Evolutionary conservation across 1,140 invertebrate species (phyloP).

Genomic region (Drosophila littoralis): DNA sequence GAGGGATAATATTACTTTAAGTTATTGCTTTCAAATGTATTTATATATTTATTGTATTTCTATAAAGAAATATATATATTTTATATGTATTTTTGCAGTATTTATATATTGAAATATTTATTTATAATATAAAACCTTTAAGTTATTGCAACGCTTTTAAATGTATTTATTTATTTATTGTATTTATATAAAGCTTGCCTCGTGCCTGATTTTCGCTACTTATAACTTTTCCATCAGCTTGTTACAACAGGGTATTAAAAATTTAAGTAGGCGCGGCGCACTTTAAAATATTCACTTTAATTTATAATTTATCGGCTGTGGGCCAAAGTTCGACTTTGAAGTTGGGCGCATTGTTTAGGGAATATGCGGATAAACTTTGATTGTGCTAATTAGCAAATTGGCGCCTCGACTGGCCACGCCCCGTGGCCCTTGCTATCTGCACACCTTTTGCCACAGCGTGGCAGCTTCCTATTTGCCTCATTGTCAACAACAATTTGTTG

Average conservation of each 20-base stretch:
- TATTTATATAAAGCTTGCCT: too few relatives aligned
- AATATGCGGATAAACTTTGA: conserved; percentile 60
- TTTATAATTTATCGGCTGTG: conserved; percentile 74
- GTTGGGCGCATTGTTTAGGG: conserved; percentile 42
- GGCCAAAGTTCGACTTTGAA: conserved; percentile 49
- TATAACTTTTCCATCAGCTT: too few relatives aligned
- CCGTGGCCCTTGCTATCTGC: background rate
- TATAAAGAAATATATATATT: too few relatives aligned
- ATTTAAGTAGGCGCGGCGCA: conserved; percentile 4
- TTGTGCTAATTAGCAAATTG: conserved; percentile 79
- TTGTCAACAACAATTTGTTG: conserved; percentile 49
- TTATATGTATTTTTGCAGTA: too few relatives aligned
- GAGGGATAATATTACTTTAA: too few relatives aligned
- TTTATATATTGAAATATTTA: too few relatives aligned
- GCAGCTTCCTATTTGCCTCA: background rate
- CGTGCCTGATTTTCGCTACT: too few relatives aligned
- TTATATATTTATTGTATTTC: too few relatives aligned
- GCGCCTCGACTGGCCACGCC: conserved; percentile 11
- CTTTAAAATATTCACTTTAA: conserved; percentile 76
- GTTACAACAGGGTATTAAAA: conserved; percentile 14
- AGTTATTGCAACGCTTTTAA: too few relatives aligned
- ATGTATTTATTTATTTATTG: too few relatives aligned
- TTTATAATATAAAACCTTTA: too few relatives aligned
- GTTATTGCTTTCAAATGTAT: too few relatives aligned
- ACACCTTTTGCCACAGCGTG: background rate